Evolutionary conservation across 2,113 vertebrate genomes (phyloP).

Genomic region (Gallinago jamesoni): DNA sequence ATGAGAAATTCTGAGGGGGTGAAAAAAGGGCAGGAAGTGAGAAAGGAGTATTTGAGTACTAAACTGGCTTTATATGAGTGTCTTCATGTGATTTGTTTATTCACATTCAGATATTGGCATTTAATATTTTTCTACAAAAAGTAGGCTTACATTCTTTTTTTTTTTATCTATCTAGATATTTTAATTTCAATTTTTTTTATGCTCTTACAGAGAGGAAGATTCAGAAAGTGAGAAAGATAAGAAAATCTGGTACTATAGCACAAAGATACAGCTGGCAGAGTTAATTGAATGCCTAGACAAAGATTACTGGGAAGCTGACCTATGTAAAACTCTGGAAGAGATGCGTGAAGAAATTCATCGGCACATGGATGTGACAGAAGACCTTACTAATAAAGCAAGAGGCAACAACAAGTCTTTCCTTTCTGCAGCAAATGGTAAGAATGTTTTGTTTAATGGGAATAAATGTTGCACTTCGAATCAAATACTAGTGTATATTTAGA

Average conservation of each 20-base stretch:
- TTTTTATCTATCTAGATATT: background rate
- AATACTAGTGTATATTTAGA: background rate
- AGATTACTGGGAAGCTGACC: conserved; percentile 93
- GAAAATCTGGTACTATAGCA: conserved; percentile 97
- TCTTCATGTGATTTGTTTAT: background rate
- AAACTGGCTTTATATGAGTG: background rate
- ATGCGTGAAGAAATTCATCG: conserved; percentile 89
- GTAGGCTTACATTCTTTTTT: background rate
- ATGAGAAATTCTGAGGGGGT: background rate
- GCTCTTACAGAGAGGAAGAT: conserved; percentile 87
- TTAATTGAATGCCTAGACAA: conserved; percentile 88
- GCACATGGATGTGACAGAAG: conserved; percentile 96
- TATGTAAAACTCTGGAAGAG: conserved; percentile 89
- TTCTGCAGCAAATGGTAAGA: conserved; percentile 88
- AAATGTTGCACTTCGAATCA: background rate
- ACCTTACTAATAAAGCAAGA: conserved; percentile 93
- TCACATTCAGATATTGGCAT: background rate
- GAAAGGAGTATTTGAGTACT: background rate
- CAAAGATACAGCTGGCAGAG: conserved; percentile 89
- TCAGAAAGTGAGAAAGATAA: conserved; percentile 88
- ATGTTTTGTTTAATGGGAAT: background rate
- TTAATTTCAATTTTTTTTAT: background rate
- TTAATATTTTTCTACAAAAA: background rate
- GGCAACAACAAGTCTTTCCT: conserved; percentile 93
- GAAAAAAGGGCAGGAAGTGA: background rate